Evolutionary conservation across 2,113 vertebrate genomes (phyloP).

Genomic region (Piprites chloris): DNA sequence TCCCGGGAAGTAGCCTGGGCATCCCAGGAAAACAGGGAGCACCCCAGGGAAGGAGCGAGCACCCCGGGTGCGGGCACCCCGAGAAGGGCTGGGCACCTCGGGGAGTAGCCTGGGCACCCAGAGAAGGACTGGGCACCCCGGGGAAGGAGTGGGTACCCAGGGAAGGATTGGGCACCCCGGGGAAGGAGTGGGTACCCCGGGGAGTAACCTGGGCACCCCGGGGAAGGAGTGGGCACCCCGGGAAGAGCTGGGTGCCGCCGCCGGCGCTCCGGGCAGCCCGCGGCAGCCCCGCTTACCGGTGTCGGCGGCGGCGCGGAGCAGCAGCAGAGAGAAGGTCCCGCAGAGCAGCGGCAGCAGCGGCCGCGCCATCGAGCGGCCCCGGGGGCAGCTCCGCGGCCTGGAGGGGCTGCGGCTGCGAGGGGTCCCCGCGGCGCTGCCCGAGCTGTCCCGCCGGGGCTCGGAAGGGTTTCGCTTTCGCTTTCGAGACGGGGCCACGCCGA

Average conservation of each 20-base stretch:
- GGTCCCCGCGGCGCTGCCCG: neutral
- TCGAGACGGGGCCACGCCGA: fast-evolving
- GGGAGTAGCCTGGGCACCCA: too few relatives aligned
- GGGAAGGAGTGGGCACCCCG: too few relatives aligned
- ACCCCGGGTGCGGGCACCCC: too few relatives aligned
- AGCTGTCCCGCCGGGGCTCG: neutral
- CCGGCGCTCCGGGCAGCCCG: neutral
- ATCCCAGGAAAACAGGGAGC: too few relatives aligned
- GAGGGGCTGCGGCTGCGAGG: neutral
- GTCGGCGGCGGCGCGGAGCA: neutral
- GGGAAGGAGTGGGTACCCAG: too few relatives aligned
- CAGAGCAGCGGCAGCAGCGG: neutral
- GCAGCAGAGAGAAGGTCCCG: neutral
- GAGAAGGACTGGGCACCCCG: too few relatives aligned
- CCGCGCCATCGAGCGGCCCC: neutral
- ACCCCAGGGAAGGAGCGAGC: too few relatives aligned
- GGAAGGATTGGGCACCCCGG: too few relatives aligned
- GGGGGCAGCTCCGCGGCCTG: neutral
- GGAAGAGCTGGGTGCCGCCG: neutral
- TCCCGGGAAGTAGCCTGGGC: neutral
- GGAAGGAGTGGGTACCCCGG: too few relatives aligned
- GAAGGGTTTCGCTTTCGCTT: neutral
- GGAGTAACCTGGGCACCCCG: too few relatives aligned
- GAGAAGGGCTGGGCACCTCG: too few relatives aligned
- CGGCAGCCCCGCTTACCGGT: neutral